Base-by-base conservation (phyloP, 1,140 invertebrate genomes). In the Sogatella furcifera region DNA sequence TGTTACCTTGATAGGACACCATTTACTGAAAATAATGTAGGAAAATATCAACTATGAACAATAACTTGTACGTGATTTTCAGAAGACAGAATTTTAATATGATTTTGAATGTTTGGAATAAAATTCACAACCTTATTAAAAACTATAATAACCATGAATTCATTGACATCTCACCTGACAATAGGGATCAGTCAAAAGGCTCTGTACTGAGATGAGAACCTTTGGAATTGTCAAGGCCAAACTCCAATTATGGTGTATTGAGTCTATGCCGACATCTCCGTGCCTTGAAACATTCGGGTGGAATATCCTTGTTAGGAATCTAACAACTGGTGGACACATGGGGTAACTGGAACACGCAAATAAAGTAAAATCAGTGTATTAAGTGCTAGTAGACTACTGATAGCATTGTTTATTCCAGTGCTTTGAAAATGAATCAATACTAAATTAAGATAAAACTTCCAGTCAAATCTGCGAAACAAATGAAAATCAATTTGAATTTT, bases 251-350 rank as follows among this genome's bases (percentile, higher is more conserved):
- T 95, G 90, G 69, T 93, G 89, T 69, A 97, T 92, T 13, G 90
- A 95, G 76, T 96, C 94, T 61, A 96, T 90, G 34, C 93, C 93
- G 61, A 96, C 91, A 76, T 96, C 92, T n/a, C 93, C 94, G 72
- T 97, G 93, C 11, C 93, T 81, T 22, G 91, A 95, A 31, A 97
- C 87, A 74, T 97, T 97, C 4, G 94, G 93, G 77, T 97, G 94
- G 68, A 95, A 83, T 66, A 97, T 92, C 74, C 89, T 90, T 9
- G 91, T 94, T 21, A 93, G 73, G 75, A 95, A 94, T 49, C 89
- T 78, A 0, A 95, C 92, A 52, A 88, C 83, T 1, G 94, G 94
- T 34, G 94, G 93, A 65, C 82, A 81, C 83, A 97, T 86, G 8
- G 94, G 93, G 78, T 97, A 97, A 66, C 89, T 91, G 67, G 76